Base-by-base conservation (phyloP, 2,113 vertebrate species). In the Phainopepla nitens region DNA sequence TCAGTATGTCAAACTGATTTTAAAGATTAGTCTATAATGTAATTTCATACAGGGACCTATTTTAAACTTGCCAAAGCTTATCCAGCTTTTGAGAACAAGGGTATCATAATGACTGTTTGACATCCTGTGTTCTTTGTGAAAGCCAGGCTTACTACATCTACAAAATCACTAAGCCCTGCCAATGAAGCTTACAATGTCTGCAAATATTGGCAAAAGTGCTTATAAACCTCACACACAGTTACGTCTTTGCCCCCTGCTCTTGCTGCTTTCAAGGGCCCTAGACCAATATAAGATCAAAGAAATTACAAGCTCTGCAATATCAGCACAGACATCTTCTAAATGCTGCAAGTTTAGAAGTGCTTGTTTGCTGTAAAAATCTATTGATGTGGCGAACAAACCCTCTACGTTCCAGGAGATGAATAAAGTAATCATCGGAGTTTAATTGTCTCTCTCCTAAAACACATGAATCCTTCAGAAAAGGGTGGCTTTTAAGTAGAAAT, bases 151-250 rank as follows among this genome's bases (percentile, higher is more conserved):
- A 86, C 42, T 51, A 82, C 64, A 62, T 83, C 87, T 95, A 95
- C 89, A 95, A 68, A 91, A 77, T 85, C 70, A 73, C 66, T 89
- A 93, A 90, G 66, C 65, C 79, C 79, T 92, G 87, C 42, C 82
- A 89, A 45, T 60, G 64, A 72, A 91, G 54, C 41, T 96, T 86
- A 93, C 51, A 87, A 47, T 15, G 72, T 92, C 85, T 93, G 93
- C 79, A 94, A 96, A 97, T 95, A 95, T 85, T 95, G 87, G 76
- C 78, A 86, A 79, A 70, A 87, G 82, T 54, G 35, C 69, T 95
- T 94, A 89, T 66, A 95, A 90, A 94, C 75, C 69, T 92, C 71
- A 79, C 69, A 79, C 27, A 62, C 39, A 39, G 56, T 80, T 90
- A 82, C 0, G 0, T 82, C 75, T 85, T 86, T 95, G 45, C 66